These are phyloP conservation scores for Muscidifurax raptorellus DNA, from an alignment of 1,140 invertebrate genomes.

Conservation along the genomic window DNA sequence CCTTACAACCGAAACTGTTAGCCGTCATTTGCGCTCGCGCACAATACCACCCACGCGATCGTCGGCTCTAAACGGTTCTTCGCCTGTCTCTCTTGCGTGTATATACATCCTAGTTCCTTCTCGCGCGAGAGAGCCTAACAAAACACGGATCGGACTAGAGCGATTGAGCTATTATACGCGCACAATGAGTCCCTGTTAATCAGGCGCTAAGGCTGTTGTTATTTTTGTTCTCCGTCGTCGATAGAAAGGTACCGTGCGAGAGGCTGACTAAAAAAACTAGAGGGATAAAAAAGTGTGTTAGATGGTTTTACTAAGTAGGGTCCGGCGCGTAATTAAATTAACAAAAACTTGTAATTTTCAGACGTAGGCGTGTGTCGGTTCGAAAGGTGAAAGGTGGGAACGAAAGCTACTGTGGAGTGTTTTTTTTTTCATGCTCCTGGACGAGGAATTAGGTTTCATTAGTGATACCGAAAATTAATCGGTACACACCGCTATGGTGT, in stretches of 20 bases:
- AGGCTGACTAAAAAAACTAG: background rate
- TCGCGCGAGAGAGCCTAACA: background rate
- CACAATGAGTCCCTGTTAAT: background rate
- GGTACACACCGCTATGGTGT: background rate
- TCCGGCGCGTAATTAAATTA: background rate
- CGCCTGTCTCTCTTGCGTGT: background rate
- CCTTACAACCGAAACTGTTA: conserved; percentile 6
- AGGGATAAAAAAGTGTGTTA: background rate
- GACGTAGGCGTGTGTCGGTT: background rate
- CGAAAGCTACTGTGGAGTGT: background rate
- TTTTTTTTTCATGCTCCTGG: background rate
- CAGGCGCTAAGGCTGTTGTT: background rate
- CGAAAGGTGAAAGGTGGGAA: background rate
- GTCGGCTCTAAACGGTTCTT: conserved; percentile 9
- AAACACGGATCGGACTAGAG: background rate
- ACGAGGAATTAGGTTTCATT: too few species aligned
- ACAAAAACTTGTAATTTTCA: background rate
- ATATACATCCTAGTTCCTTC: background rate
- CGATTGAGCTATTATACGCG: background rate
- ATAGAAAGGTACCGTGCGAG: background rate
- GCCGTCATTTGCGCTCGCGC: background rate
- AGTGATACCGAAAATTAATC: background rate
- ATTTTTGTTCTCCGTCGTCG: background rate
- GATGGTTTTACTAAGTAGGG: background rate
- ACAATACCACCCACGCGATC: background rate